Evolutionary conservation across 2,888 invertebrate species (phyloP).

Genomic region (Euplagia quadripunctaria): DNA sequence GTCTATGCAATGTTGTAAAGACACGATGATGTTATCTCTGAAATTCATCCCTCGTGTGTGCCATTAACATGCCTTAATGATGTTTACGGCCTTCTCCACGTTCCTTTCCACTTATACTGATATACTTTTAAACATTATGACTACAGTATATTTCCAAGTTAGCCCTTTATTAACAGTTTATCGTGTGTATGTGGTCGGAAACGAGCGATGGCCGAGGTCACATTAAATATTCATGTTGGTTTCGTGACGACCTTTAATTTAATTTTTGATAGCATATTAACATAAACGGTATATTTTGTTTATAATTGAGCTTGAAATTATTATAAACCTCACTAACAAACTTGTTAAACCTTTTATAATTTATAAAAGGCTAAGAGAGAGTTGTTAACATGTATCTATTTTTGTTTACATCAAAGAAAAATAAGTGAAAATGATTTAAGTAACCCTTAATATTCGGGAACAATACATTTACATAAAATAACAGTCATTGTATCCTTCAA

Average conservation of each 20-base stretch:
- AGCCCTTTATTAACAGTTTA: not conserved
- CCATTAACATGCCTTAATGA: conserved; percentile 43
- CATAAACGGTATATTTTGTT: not conserved
- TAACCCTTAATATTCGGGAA: not conserved
- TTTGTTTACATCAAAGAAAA: too few relatives aligned
- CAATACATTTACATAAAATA: not conserved
- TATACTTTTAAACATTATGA: not conserved
- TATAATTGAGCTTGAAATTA: not conserved
- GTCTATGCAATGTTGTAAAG: conserved; percentile 37
- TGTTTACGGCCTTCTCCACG: conserved; percentile 33
- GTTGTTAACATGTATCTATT: too few relatives aligned
- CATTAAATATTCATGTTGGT: conserved; percentile 5
- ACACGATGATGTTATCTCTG: conserved; percentile 38
- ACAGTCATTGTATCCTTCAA: not conserved
- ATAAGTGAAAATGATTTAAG: not conserved
- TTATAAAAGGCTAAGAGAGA: not conserved
- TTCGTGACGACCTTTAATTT: not conserved
- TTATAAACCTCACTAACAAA: not conserved
- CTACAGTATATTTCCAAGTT: not conserved
- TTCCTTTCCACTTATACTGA: conserved; percentile 7
- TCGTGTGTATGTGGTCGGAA: not conserved
- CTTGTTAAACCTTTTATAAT: not conserved
- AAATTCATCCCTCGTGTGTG: conserved; percentile 36
- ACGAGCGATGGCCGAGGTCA: not conserved
- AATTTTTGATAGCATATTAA: not conserved